Conservation (phyloP, 2,888 invertebrate genomes). For the Athetis lepigone region DNA sequence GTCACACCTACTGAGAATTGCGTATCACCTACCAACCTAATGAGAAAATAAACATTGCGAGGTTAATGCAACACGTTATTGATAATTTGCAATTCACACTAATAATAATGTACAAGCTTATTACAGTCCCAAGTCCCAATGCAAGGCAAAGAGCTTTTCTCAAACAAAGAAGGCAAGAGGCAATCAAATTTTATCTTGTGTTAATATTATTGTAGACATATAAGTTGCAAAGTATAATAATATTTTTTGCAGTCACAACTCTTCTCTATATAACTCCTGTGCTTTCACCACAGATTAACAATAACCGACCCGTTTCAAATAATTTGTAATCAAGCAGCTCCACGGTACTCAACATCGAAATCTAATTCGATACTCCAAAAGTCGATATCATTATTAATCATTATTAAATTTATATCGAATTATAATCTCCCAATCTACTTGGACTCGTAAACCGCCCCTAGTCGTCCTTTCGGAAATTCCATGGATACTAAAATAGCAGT, state of each 20-base stretch:
- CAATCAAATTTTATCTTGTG: no score
- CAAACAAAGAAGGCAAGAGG: no score
- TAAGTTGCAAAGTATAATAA: no score
- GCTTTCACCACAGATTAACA: conserved; percentile 36
- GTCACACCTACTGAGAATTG: conserved; percentile 12
- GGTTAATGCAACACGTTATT: not conserved
- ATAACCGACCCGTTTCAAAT: conserved; percentile 44
- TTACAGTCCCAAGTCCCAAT: no score
- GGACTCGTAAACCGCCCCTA: conserved; percentile 64
- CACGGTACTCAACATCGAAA: conserved; percentile 46
- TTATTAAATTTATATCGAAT: conserved; percentile 87
- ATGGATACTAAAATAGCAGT: conserved; percentile 77
- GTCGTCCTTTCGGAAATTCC: conserved; percentile 76
- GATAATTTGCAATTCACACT: no score
- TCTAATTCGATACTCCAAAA: conserved; percentile 74
- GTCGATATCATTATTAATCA: conserved; percentile 86
- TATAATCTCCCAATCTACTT: conserved; percentile 83
- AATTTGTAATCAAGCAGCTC: conserved; percentile 52
- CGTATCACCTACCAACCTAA: not conserved
- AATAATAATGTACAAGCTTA: no score
- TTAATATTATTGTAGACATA: no score
- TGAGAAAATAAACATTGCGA: conserved; percentile 4
- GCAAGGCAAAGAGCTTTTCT: no score
- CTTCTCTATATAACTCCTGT: conserved; percentile 27
- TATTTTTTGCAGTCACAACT: not conserved